A percentile compares a stretch with the other conserved stretches of the same genome.
phyloP scores from a whole-genome alignment of 2,797 vertebrate genomes.

The Sarcophilus harrisii region DNA sequence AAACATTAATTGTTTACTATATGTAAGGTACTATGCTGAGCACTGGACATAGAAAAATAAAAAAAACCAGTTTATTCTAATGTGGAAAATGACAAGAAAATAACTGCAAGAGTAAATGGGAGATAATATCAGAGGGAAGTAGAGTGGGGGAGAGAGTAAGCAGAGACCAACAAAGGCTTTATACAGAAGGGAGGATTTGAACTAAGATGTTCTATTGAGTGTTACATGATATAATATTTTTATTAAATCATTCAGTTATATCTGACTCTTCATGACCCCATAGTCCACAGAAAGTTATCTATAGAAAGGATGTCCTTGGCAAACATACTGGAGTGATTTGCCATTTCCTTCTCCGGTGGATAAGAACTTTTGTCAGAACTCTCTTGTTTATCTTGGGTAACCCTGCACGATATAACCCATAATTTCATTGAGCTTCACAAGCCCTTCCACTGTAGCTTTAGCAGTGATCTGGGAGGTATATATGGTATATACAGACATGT shows the following conservation, averaged over 20 bases:
- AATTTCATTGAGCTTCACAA: not conserved
- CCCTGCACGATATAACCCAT: not conserved
- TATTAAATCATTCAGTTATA: too few relatives aligned
- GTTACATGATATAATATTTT: not conserved
- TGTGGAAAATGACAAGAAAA: not conserved
- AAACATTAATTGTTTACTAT: too few relatives aligned
- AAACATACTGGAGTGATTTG: not conserved
- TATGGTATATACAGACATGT: not conserved
- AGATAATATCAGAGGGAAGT: not conserved
- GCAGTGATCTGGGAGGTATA: not conserved
- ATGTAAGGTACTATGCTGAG: not conserved
- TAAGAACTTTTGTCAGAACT: not conserved
- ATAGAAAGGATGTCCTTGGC: too few relatives aligned
- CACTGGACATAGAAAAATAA: not conserved
- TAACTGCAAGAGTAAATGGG: not conserved
- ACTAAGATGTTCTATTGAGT: not conserved
- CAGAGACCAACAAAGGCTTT: not conserved
- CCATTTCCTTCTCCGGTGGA: too few relatives aligned
- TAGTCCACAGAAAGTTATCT: not conserved
- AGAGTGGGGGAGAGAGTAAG: not conserved
- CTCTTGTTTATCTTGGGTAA: not conserved
- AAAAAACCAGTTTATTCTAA: not conserved
- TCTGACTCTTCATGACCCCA: too few relatives aligned
- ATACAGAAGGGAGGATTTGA: not conserved
- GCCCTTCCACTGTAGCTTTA: not conserved